Conservation (phyloP, 2,797 vertebrate species). For the Chanos chanos region DNA sequence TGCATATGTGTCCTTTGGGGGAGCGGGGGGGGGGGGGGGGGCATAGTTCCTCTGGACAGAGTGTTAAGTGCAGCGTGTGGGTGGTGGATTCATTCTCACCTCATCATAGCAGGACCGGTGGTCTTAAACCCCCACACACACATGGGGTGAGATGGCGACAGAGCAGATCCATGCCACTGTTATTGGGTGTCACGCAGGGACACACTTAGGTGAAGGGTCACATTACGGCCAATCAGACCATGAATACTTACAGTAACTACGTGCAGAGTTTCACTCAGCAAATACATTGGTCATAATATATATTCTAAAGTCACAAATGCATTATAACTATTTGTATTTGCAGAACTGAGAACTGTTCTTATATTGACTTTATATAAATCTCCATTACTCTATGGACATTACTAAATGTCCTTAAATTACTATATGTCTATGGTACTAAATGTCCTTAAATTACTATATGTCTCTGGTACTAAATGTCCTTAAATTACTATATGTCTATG, state of each 20-base stretch:
- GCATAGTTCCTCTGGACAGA: constrained; percentile 18
- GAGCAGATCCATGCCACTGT: constrained; percentile 10
- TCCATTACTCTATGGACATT: too few relatives aligned
- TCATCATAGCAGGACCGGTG: constrained; percentile 49
- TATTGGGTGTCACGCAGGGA: constrained; percentile 37
- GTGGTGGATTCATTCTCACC: constrained; percentile 53
- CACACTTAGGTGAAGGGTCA: constrained; percentile 37
- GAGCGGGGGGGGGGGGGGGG: too few relatives aligned
- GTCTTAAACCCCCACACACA: constrained; percentile 33
- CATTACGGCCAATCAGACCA: constrained; percentile 9
- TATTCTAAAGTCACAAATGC: too few relatives aligned
- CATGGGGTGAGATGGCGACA: neutral
- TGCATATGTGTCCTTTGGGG: constrained; percentile 40
- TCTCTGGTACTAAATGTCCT: too few relatives aligned
- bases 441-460: too few relatives aligned
- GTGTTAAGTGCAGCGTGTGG: constrained; percentile 35
- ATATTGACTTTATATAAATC: too few relatives aligned
- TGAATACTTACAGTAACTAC: constrained; percentile 9
- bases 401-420: too few relatives aligned
- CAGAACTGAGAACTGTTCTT: too few relatives aligned
- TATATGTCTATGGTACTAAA: too few relatives aligned
- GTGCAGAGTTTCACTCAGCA: constrained; percentile 18
- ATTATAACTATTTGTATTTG: too few relatives aligned
- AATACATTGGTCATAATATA: neutral
- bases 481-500: too few relatives aligned